Conservation (phyloP, 2,797 vertebrate genomes). For the Parauchenoglanis punctatus region DNA sequence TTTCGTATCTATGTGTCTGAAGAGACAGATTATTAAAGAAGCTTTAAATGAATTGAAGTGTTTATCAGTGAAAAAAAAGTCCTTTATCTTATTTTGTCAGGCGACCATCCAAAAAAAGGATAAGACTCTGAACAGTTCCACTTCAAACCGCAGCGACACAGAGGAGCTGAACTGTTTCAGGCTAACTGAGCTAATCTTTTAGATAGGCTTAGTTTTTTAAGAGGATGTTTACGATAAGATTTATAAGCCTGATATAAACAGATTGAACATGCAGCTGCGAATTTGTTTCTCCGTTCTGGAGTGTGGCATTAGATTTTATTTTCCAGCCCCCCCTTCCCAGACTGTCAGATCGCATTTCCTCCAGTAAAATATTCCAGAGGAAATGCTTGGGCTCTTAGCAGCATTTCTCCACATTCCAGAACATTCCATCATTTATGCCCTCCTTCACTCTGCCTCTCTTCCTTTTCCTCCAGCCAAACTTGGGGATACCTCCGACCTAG, state of each 20-base stretch:
- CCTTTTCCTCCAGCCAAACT: constrained; percentile 72
- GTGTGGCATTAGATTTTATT: constrained; percentile 40
- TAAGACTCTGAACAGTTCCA: constrained; percentile 21
- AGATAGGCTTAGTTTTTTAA: constrained; percentile 25
- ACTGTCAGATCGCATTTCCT: constrained; percentile 59
- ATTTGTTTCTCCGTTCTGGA: constrained; percentile 24
- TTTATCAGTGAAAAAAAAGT: neutral
- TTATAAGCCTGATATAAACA: constrained; percentile 8
- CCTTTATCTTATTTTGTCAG: constrained; percentile 23
- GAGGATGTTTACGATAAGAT: constrained; percentile 38
- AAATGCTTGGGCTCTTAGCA: constrained; percentile 69
- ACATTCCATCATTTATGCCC: constrained; percentile 20
- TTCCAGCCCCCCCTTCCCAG: constrained; percentile 43
- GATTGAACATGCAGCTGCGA: constrained; percentile 10
- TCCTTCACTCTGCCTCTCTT: constrained; percentile 45
- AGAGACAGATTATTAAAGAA: constrained; percentile 26
- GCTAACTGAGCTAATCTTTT: constrained; percentile 38
- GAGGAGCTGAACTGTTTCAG: constrained; percentile 27
- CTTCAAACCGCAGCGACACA: constrained; percentile 1
- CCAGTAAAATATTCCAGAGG: constrained; percentile 60
- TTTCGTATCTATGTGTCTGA: neutral
- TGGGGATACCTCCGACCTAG: constrained; percentile 77
- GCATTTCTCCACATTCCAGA: constrained; percentile 56
- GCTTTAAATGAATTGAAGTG: constrained; percentile 8
- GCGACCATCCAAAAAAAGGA: neutral